Percentiles rank a stretch among this genome's conserved stretches.
phyloP scores from a whole-genome alignment of 1,140 invertebrate genomes.

The Drosophila parabipectinata region DNA sequence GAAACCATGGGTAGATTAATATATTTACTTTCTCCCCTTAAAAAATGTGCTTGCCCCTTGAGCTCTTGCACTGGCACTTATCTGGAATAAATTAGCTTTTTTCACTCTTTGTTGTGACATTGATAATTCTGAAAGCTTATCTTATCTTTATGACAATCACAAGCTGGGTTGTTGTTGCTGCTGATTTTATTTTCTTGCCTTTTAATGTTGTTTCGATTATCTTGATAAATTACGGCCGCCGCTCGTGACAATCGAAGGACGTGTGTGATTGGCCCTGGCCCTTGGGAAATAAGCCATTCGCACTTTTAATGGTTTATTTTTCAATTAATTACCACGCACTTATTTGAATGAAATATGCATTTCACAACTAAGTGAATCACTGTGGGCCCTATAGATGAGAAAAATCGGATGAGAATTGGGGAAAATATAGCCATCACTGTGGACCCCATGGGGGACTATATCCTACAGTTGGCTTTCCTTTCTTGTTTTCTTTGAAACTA shows the following conservation, averaged over 20 bases:
- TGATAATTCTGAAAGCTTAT: constrained; percentile 70
- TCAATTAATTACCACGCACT: constrained; percentile 50
- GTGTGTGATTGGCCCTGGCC: constrained; percentile 8
- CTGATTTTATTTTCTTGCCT: constrained; percentile 20
- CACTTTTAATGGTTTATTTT: constrained; percentile 49
- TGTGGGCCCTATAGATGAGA: too few species aligned
- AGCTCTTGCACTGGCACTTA: constrained; percentile 1
- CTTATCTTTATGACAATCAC: constrained; percentile 69
- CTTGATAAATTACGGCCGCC: constrained; percentile 72
- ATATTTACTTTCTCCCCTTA: background rate
- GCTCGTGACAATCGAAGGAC: constrained; percentile 64
- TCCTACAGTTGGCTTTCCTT: too few species aligned
- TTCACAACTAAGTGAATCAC: constrained; percentile 1
- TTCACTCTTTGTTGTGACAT: constrained; percentile 34
- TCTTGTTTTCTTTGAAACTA: constrained; percentile 1
- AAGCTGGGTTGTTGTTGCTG: constrained; percentile 40
- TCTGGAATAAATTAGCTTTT: background rate
- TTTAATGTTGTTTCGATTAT: constrained; percentile 60
- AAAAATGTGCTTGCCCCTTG: background rate
- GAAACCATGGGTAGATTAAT: background rate
- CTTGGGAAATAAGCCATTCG: constrained; percentile 42
- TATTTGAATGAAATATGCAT: background rate
- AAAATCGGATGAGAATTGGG: too few species aligned
- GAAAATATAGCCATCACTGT: too few species aligned
- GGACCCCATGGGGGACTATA: too few species aligned